Evolutionary conservation across 2,888 invertebrate species (phyloP).

Genomic region (Allophyes oxyacanthae): DNA sequence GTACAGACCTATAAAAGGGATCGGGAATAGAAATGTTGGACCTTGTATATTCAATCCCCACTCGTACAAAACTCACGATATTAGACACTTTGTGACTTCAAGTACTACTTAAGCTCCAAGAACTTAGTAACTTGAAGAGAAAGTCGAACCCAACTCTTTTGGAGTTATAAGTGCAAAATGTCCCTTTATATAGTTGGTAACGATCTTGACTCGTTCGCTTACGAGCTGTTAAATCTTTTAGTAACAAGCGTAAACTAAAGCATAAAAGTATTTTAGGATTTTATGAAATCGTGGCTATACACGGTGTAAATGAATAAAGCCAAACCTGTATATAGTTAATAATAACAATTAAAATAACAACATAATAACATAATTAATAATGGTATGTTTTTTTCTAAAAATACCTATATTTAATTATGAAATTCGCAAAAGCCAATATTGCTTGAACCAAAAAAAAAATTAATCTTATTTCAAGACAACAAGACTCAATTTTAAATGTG

Average conservation of each 20-base stretch:
- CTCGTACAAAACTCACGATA: constrained; percentile 3
- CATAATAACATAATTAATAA: too few species aligned
- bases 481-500: too few species aligned
- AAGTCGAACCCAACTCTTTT: constrained; percentile 23
- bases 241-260: constrained; percentile 25
- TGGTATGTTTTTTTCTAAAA: too few species aligned
- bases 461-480: too few species aligned
- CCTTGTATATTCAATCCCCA: constrained; percentile 18
- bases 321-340: too few species aligned
- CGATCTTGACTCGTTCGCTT: constrained; percentile 16
- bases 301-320: too few species aligned
- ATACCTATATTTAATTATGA: too few species aligned
- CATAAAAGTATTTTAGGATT: neutral
- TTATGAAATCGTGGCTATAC: neutral
- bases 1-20: too few species aligned
- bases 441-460: too few species aligned
- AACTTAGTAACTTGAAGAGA: constrained; percentile 26
- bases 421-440: too few species aligned
- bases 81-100: constrained; percentile 27
- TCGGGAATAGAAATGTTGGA: too few species aligned
- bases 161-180: constrained; percentile 31
- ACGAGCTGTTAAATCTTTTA: constrained; percentile 16
- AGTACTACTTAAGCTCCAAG: constrained; percentile 10
- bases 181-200: constrained; percentile 40
- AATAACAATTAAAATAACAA: too few species aligned